These are phyloP conservation scores for Scytalopus superciliaris DNA, from an alignment of 2,113 vertebrate genomes.

Conservation along the genomic window DNA sequence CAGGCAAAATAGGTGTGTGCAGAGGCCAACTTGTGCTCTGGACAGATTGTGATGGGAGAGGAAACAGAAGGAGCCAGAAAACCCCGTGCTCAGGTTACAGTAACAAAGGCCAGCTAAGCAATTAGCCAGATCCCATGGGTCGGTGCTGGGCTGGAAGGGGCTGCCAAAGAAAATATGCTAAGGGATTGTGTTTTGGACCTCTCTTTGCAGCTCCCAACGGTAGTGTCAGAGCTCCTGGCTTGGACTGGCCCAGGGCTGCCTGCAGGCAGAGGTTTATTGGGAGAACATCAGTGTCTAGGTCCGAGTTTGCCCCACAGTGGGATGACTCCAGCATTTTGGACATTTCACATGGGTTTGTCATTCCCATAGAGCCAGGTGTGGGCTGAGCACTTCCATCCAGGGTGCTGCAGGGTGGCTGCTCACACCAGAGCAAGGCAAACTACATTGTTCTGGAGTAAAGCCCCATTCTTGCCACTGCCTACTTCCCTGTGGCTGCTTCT, in stretches of 20 bases:
- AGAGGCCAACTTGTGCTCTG: not conserved
- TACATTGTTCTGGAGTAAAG: not conserved
- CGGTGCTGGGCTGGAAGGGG: not conserved
- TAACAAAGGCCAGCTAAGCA: not conserved
- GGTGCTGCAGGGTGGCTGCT: not conserved
- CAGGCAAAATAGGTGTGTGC: not conserved
- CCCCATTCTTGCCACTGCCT: not conserved
- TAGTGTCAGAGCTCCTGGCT: not conserved
- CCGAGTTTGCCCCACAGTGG: rapidly evolving
- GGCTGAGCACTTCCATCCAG: not conserved
- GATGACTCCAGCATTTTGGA: not conserved
- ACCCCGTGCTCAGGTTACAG: not conserved
- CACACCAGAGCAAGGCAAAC: not conserved
- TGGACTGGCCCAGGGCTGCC: not conserved
- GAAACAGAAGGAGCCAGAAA: not conserved
- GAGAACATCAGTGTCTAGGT: not conserved
- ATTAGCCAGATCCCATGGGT: not conserved
- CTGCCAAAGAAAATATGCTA: not conserved
- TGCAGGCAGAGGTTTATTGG: not conserved
- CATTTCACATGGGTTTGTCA: not conserved
- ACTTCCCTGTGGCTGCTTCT: not conserved
- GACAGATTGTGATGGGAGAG: not conserved
- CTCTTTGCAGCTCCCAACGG: not conserved
- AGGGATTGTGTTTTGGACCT: not conserved
- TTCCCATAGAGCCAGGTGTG: not conserved